Evolutionary conservation across 2,888 invertebrate species (phyloP).

Genomic region (Stenchaetothrips biformis): DNA sequence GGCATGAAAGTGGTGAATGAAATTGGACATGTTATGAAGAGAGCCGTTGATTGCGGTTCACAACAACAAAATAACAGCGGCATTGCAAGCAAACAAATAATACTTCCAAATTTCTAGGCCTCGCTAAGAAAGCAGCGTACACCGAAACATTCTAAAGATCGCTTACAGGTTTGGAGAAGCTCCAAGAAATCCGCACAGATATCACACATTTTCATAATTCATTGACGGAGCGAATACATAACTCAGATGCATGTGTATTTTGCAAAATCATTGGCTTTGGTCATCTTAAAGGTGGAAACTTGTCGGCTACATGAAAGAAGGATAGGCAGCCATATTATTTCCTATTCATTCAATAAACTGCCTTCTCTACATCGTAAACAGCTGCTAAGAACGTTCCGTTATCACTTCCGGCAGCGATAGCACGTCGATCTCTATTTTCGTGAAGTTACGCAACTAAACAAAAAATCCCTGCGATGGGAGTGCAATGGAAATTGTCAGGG

Average conservation of each 20-base stretch:
- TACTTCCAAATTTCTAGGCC: not conserved
- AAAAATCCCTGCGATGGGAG: too few species aligned
- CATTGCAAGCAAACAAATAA: constrained; percentile 8
- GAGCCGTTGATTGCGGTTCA: not conserved
- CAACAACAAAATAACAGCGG: not conserved
- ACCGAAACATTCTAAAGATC: not conserved
- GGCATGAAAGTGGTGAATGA: constrained; percentile 1
- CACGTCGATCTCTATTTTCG: too few species aligned
- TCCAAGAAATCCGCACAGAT: constrained; percentile 90
- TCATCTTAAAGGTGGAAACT: constrained; percentile 19
- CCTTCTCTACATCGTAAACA: constrained; percentile 20
- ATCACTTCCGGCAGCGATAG: not conserved
- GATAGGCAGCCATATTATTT: constrained; percentile 23
- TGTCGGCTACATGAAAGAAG: constrained; percentile 19
- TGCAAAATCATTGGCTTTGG: constrained; percentile 16
- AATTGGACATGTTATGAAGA: not conserved
- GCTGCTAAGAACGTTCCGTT: constrained; percentile 2
- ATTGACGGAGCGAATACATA: not conserved
- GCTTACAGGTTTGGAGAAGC: constrained; percentile 79
- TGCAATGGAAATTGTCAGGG: too few species aligned
- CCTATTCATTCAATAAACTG: constrained; percentile 23
- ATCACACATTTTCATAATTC: constrained; percentile 68
- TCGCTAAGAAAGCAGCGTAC: not conserved
- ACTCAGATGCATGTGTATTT: constrained; percentile 22
- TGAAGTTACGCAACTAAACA: too few species aligned